Evolutionary conservation across 1,140 invertebrate genomes (phyloP).

Genomic region (Drosophila bocqueti): DNA sequence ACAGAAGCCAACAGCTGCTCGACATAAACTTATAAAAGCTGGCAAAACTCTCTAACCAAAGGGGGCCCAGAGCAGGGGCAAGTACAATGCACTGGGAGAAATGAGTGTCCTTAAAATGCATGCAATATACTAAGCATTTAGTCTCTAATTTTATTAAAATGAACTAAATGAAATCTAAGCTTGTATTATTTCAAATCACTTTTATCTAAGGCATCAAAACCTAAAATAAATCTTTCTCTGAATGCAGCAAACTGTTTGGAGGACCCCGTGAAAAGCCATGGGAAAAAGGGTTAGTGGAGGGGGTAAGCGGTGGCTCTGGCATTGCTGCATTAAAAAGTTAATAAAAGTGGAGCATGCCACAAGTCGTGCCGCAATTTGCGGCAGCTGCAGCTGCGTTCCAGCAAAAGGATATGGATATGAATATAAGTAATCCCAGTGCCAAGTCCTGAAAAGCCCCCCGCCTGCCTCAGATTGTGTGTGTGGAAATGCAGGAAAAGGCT

Average conservation of each 20-base stretch:
- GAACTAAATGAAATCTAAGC: not conserved
- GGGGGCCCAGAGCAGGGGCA: not conserved
- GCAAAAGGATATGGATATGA: conserved; percentile 73
- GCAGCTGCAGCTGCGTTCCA: conserved; percentile 68
- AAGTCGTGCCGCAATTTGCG: conserved; percentile 82
- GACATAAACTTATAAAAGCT: conserved; percentile 59
- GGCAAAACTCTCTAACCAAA: conserved; percentile 41
- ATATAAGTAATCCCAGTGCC: conserved; percentile 64
- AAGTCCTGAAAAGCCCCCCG: conserved; percentile 12
- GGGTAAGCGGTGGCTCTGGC: conserved; percentile 9
- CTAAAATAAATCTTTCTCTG: not conserved
- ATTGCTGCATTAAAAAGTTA: conserved; percentile 80
- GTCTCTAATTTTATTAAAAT: too few species aligned
- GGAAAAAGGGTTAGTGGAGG: not conserved
- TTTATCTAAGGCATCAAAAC: not conserved
- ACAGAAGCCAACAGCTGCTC: conserved; percentile 50
- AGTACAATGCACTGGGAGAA: not conserved
- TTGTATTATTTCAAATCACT: too few species aligned
- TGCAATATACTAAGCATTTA: too few species aligned
- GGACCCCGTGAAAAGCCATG: not conserved
- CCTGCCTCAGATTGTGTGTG: conserved; percentile 6
- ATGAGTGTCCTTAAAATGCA: fast-evolving
- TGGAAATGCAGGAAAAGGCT: not conserved
- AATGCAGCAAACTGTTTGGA: not conserved
- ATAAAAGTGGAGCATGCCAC: conserved; percentile 83